A percentile compares a stretch with the other conserved stretches of the same genome.
These are phyloP conservation scores for Tetrax tetrax DNA, from an alignment of 2,113 vertebrate genomes.

Conservation along the genomic window DNA sequence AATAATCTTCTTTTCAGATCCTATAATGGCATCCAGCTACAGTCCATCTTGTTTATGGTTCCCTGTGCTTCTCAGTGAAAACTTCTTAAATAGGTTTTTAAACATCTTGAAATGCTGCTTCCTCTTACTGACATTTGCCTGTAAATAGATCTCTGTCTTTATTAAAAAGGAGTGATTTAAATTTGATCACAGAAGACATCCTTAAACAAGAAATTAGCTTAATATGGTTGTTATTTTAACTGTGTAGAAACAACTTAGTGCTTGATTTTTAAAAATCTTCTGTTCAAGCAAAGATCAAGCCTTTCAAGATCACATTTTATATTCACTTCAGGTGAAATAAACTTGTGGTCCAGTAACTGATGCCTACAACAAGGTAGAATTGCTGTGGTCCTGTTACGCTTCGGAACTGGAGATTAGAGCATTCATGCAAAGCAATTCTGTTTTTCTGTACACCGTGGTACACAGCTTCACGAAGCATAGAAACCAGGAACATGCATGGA, in stretches of 20 bases:
- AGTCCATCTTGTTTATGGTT: conserved; percentile 17
- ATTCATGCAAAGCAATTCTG: conserved; percentile 60
- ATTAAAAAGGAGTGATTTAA: not conserved
- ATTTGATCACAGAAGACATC: not conserved
- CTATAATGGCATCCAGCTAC: conserved; percentile 39
- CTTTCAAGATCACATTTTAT: not conserved
- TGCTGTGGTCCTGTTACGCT: not conserved
- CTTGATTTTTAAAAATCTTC: not conserved
- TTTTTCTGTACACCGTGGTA: conserved; percentile 4
- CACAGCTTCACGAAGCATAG: not conserved
- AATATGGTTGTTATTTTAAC: not conserved
- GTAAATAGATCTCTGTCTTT: not conserved
- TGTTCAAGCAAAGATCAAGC: not conserved
- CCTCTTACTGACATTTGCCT: not conserved
- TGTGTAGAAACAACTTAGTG: not conserved
- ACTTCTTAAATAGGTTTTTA: conserved; percentile 45
- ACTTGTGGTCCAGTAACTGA: not conserved
- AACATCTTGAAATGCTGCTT: conserved; percentile 12
- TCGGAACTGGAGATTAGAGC: conserved; percentile 41
- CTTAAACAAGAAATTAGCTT: conserved; percentile 6
- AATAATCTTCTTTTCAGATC: conserved; percentile 62
- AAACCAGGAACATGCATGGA: not conserved
- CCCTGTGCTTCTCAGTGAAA: conserved; percentile 7
- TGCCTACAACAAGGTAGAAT: not conserved
- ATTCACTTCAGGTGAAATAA: conserved; percentile 2